These are phyloP conservation scores for Lepidocyrtoides sp. DNA, from an alignment of 2,888 invertebrate genomes.

Conservation along the genomic window DNA sequence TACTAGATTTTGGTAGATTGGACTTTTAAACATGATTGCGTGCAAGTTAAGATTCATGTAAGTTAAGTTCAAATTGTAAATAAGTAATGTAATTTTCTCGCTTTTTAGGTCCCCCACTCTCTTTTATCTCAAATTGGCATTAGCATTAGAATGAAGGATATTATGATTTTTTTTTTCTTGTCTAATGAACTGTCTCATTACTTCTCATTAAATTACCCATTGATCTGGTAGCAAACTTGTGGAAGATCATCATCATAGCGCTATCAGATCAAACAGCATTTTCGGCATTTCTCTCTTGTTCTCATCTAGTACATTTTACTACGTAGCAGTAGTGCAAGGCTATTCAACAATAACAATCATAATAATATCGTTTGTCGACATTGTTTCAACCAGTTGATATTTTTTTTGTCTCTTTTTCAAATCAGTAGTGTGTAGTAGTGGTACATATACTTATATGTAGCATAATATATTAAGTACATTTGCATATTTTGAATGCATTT, in stretches of 20 bases:
- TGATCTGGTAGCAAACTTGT: constrained; percentile 36
- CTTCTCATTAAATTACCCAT: constrained; percentile 44
- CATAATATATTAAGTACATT: too few species aligned
- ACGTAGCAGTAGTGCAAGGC: neutral
- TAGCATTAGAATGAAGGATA: constrained; percentile 18
- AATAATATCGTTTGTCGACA: constrained; percentile 19
- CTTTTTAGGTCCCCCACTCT: constrained; percentile 19
- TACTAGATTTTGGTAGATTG: constrained; percentile 2
- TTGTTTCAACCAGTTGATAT: neutral
- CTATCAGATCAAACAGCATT: constrained; percentile 23
- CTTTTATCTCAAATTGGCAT: constrained; percentile 6
- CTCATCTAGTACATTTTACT: too few species aligned
- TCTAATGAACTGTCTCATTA: constrained; percentile 67
- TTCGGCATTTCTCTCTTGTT: constrained; percentile 17
- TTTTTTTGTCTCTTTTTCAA: constrained; percentile 1
- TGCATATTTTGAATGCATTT: neutral
- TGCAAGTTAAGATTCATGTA: neutral
- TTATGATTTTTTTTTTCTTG: neutral
- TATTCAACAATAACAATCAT: neutral
- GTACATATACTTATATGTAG: too few species aligned
- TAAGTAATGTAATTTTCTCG: constrained; percentile 49
- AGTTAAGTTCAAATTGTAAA: neutral
- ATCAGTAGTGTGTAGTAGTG: too few species aligned
- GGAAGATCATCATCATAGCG: neutral
- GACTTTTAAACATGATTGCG: neutral